Conservation (phyloP, 2,113 vertebrate genomes). For the Vulpes lagopus region DNA sequence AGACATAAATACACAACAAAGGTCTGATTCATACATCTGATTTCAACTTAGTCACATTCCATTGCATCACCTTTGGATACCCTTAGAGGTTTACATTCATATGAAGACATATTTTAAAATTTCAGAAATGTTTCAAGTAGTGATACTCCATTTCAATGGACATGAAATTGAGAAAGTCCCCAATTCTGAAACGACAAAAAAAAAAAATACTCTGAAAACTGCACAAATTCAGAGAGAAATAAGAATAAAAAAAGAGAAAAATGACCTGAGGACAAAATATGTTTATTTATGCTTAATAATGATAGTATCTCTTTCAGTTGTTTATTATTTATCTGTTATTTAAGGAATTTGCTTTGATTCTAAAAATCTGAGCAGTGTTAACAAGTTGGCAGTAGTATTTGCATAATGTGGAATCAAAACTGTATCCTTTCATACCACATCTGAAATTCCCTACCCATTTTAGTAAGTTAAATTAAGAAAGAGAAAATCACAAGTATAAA, state of each 20-base stretch:
- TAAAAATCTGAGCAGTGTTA: constrained; percentile 41
- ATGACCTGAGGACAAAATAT: background rate
- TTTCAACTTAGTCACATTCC: constrained; percentile 49
- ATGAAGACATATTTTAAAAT: constrained; percentile 34
- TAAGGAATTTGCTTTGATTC: background rate
- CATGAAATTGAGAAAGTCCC: constrained; percentile 21
- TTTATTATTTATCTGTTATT: background rate
- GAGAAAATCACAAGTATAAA: background rate
- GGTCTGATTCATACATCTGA: constrained; percentile 28
- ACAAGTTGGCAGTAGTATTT: background rate
- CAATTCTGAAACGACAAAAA: background rate
- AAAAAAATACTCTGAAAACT: constrained; percentile 1
- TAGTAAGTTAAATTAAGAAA: constrained; percentile 3
- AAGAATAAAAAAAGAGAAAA: constrained; percentile 28
- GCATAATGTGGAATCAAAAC: background rate
- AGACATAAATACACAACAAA: constrained; percentile 79
- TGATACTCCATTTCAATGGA: constrained; percentile 25
- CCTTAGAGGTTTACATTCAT: constrained; percentile 23
- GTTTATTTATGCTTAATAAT: constrained; percentile 1
- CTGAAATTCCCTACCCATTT: background rate
- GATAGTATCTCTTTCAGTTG: background rate
- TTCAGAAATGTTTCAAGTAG: constrained; percentile 49
- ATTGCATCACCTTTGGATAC: constrained; percentile 42
- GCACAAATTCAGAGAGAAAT: constrained; percentile 32
- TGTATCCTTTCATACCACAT: background rate